Base-by-base conservation (phyloP, 2,113 vertebrate species). In the Leptosomus discolor region DNA sequence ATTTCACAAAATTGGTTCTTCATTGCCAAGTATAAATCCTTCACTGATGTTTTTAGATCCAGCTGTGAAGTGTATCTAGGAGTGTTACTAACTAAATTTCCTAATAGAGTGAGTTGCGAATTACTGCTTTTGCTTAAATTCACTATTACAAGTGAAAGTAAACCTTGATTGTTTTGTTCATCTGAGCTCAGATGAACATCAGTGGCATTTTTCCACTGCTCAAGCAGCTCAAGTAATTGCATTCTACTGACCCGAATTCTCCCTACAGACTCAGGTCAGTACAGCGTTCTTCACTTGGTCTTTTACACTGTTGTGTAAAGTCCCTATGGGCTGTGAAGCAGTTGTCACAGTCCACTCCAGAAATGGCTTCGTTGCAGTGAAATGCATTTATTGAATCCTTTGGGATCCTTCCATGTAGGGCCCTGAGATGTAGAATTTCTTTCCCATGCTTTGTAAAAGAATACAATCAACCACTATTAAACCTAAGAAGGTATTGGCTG, bases 221-320 rank as follows among this genome's bases (percentile, higher is more conserved):
- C 67, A 74, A 46, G 48, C 43, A 91, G 83, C 65, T 93, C 74
- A 70, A 83, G 58, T 80, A 88, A 85, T 80, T 78, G 46, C 73
- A 79, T 77, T 84, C 58, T 91, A 60, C 78, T 96, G 85, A 77
- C 73, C 88, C 77, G 61, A 85, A 85, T 93, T 89, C 43, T 80
- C 63, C 65, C 54, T 88, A 70, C 65, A 88, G 90, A n/a, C 93
- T 88, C 50, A n/a, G 67, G 69, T 87, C 93, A 89, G 48, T 67
- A 57, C 70, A 85, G 26, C 36, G 46, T 83, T 87, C 79, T 75
- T 83, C 76, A 34, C 69, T 69, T 50, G 36, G 9, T 61, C 37
- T 88, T 91, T 77, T 73, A 50, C 46, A 17, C 17, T 57, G 45
- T 34, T 85, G 43, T 65, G 77, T 75, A 19, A 61, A 61, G 56